Percentiles rank a stretch among this genome's conserved stretches.
These are phyloP conservation scores for Drosophila tripunctata DNA, from an alignment of 2,888 invertebrate genomes.

Conservation along the genomic window DNA sequence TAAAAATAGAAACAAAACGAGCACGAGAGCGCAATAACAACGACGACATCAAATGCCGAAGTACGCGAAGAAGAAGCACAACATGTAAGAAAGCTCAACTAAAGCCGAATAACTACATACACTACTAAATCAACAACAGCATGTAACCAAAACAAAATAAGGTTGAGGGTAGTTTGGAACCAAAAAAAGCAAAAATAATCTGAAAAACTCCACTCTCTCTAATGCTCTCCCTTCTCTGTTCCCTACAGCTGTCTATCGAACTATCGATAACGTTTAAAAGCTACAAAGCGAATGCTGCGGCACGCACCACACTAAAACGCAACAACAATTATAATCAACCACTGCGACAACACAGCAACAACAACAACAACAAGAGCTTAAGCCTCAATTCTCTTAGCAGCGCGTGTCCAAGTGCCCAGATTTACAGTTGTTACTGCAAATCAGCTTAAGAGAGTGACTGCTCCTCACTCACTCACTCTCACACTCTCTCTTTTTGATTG, in stretches of 20 bases:
- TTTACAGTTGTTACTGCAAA: conserved; percentile 68
- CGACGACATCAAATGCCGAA: conserved; percentile 48
- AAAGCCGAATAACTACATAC: conserved; percentile 5
- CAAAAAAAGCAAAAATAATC: background rate
- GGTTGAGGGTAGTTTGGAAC: background rate
- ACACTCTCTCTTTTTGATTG: conserved; percentile 9
- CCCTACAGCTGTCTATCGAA: background rate
- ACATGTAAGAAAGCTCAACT: conserved; percentile 1
- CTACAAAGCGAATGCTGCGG: conserved; percentile 29
- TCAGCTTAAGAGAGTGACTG: conserved; percentile 57
- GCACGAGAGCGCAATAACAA: conserved; percentile 50
- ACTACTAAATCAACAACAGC: conserved; percentile 4
- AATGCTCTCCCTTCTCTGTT: background rate
- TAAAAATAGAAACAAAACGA: conserved; percentile 59
- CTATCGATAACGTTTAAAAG: conserved; percentile 41
- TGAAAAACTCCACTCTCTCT: background rate
- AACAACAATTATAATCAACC: conserved; percentile 39
- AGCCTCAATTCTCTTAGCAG: conserved; percentile 16
- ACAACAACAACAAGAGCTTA: conserved; percentile 31
- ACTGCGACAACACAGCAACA: conserved; percentile 28
- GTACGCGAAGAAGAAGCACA: conserved; percentile 16
- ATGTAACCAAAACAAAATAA: background rate
- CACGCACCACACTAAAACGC: conserved; percentile 62
- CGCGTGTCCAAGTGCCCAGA: conserved; percentile 53
- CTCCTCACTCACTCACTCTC: conserved; percentile 6